These are phyloP conservation scores for Steinernema hermaphroditum DNA, from an alignment of 2,888 invertebrate species.

Conservation along the genomic window DNA sequence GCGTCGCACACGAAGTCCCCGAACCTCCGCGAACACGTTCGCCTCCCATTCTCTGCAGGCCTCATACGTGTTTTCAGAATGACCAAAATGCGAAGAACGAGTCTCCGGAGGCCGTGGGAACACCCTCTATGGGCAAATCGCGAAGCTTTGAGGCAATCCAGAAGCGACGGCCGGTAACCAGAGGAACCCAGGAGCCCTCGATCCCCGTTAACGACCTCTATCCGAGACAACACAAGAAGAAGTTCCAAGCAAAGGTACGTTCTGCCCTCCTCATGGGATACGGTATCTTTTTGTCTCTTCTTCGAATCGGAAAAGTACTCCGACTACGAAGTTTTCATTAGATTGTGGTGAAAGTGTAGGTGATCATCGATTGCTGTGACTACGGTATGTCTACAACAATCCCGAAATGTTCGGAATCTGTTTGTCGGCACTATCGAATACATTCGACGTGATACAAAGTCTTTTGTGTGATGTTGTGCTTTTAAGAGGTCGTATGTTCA, in stretches of 20 bases:
- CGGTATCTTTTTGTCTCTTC: too few species aligned
- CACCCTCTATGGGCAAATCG: not conserved
- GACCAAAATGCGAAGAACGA: not conserved
- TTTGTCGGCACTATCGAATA: too few species aligned
- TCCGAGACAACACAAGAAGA: slow-evolving; percentile 1
- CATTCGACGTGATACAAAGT: too few species aligned
- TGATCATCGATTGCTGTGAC: too few species aligned
- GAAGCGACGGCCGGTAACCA: not conserved
- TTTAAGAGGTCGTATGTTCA: too few species aligned
- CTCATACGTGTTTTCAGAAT: not conserved
- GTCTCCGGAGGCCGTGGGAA: not conserved
- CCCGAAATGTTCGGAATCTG: too few species aligned
- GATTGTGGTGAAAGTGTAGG: too few species aligned
- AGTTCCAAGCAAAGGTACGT: not conserved
- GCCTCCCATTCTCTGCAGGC: not conserved
- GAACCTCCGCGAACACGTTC: not conserved
- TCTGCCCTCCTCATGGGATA: too few species aligned
- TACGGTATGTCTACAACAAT: too few species aligned
- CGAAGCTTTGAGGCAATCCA: not conserved
- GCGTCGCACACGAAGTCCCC: not conserved
- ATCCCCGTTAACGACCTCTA: not conserved
- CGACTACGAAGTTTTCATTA: too few species aligned
- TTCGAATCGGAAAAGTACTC: too few species aligned
- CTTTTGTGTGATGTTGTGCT: too few species aligned
- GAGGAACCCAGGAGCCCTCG: not conserved